A percentile compares a stretch with the other conserved stretches of the same genome.
Evolutionary conservation across 1,140 invertebrate genomes (phyloP).

Genomic region (Capitella teleta): DNA sequence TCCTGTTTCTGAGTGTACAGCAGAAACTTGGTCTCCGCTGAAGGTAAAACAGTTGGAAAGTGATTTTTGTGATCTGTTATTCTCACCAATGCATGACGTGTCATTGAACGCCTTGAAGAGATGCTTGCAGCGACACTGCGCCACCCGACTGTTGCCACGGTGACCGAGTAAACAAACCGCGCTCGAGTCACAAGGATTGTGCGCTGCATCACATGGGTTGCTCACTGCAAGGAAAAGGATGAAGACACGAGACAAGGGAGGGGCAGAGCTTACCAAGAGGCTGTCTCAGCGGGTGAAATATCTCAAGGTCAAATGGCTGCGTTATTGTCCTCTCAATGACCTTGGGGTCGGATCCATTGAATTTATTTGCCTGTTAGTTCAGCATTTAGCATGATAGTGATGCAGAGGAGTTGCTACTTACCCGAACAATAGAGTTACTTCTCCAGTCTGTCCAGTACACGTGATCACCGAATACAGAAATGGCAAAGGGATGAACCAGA

Average conservation of each 20-base stretch:
- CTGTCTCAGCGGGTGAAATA: slow-evolving; percentile 69
- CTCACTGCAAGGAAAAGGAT: not conserved
- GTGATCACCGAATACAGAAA: slow-evolving; percentile 72
- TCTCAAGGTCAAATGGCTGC: slow-evolving; percentile 75
- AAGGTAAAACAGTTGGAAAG: slow-evolving; percentile 17
- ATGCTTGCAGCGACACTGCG: not conserved
- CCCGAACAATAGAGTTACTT: slow-evolving; percentile 64
- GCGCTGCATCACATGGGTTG: not conserved
- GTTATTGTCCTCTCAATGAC: slow-evolving; percentile 51
- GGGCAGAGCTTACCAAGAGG: slow-evolving; percentile 46
- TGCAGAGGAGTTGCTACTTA: slow-evolving; percentile 15
- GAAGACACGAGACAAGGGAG: too few relatives aligned
- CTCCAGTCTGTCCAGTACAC: slow-evolving; percentile 91
- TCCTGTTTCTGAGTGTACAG: slow-evolving; percentile 62
- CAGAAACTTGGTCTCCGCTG: slow-evolving; percentile 62
- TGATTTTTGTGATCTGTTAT: too few relatives aligned
- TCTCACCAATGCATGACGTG: too few relatives aligned
- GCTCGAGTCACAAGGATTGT: not conserved
- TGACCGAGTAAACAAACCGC: not conserved
- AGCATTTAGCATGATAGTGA: slow-evolving; percentile 7
- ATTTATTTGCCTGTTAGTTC: slow-evolving; percentile 56
- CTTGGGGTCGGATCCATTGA: slow-evolving; percentile 50
- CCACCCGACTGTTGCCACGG: not conserved
- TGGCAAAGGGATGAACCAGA: slow-evolving; percentile 69
- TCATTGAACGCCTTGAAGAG: too few relatives aligned